Conservation (phyloP, 2,113 vertebrate species). For the Osmerus mordax region DNA sequence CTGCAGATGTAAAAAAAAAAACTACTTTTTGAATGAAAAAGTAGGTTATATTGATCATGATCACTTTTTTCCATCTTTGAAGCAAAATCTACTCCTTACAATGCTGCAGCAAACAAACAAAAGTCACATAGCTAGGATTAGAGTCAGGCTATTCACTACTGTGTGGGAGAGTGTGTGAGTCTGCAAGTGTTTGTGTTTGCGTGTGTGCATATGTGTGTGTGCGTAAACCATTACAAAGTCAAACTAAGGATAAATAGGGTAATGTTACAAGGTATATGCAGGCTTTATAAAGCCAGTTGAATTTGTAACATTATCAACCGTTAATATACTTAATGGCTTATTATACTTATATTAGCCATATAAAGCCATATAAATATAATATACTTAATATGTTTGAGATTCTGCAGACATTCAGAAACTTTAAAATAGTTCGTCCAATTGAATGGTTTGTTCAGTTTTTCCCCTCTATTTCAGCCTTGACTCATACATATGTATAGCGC, state of each 20-base stretch:
- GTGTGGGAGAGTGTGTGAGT: too few relatives aligned
- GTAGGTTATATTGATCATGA: conserved; percentile 47
- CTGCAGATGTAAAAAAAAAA: conserved; percentile 36
- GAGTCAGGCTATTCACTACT: too few relatives aligned
- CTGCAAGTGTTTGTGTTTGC: too few relatives aligned
- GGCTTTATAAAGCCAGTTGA: too few relatives aligned
- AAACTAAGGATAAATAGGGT: too few relatives aligned
- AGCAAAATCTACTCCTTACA: conserved; percentile 21
- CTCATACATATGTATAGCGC: conserved; percentile 58
- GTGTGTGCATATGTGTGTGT: too few relatives aligned
- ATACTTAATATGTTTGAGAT: neutral
- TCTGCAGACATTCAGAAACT: neutral
- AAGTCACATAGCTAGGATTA: neutral
- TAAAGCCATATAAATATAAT: neutral
- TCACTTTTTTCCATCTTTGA: conserved; percentile 29
- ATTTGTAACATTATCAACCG: neutral
- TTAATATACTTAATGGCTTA: neutral
- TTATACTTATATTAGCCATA: too few relatives aligned
- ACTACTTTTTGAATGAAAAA: conserved; percentile 47
- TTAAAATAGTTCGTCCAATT: conserved; percentile 8
- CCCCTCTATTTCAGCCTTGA: conserved; percentile 20
- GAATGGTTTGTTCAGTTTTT: conserved; percentile 23
- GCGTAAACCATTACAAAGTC: too few relatives aligned
- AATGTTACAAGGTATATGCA: too few relatives aligned
- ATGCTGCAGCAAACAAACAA: neutral